These are phyloP conservation scores for Ranitomeya variabilis DNA, from an alignment of 2,113 vertebrate genomes.

Conservation along the genomic window DNA sequence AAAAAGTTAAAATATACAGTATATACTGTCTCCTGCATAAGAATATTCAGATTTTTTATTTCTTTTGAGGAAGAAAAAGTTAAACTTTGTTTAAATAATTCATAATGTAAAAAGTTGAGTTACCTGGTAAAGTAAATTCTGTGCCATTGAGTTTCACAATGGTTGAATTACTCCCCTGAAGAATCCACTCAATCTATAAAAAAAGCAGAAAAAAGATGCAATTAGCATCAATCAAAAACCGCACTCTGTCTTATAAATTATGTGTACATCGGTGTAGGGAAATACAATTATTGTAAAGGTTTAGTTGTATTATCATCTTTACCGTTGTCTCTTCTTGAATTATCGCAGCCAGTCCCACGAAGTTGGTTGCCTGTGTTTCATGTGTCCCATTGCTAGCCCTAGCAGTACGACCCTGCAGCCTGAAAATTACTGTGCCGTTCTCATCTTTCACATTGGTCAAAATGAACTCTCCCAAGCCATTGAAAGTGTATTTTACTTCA, in stretches of 20 bases:
- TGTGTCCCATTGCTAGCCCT: constrained; percentile 53
- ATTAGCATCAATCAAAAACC: background rate
- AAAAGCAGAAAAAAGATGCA: constrained; percentile 5
- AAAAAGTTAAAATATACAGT: no score
- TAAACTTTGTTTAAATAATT: background rate
- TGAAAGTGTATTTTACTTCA: constrained; percentile 59
- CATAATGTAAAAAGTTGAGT: background rate
- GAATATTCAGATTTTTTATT: no score
- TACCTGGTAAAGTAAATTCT: constrained; percentile 33
- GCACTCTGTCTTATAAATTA: background rate
- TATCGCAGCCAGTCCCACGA: constrained; percentile 58
- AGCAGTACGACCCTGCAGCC: constrained; percentile 56
- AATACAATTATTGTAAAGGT: background rate
- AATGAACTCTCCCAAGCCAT: constrained; percentile 59
- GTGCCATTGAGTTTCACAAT: constrained; percentile 50
- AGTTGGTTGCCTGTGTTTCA: constrained; percentile 55
- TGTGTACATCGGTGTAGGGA: background rate
- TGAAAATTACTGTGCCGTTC: constrained; percentile 50
- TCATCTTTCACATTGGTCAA: constrained; percentile 55
- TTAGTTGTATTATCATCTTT: background rate
- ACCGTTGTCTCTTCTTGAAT: constrained; percentile 50
- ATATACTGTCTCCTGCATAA: no score
- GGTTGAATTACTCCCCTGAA: constrained; percentile 25
- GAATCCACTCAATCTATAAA: constrained; percentile 50
- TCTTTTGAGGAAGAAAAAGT: background rate